These are phyloP conservation scores for Himantopus leucocephalus DNA, from an alignment of 2,113 vertebrate species.

Conservation along the genomic window DNA sequence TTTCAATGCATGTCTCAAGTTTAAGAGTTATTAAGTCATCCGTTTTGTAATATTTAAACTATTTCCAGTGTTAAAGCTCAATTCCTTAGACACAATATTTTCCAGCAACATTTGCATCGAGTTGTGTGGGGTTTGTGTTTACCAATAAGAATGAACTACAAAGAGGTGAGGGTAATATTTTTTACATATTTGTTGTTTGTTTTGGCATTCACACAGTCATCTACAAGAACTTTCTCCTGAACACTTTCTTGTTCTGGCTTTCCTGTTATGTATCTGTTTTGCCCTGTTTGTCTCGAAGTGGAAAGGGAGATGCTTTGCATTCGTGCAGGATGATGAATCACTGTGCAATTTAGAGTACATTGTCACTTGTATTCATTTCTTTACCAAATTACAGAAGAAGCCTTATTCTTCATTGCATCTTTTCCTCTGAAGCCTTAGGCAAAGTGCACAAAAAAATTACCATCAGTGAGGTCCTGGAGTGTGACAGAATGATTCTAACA, in stretches of 20 bases:
- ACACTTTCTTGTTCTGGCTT: background rate
- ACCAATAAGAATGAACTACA: background rate
- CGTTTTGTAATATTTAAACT: background rate
- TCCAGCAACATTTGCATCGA: background rate
- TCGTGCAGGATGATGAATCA: background rate
- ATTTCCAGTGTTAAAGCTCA: background rate
- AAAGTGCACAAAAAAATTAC: background rate
- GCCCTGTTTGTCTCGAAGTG: background rate
- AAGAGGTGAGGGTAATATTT: background rate
- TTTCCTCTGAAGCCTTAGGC: background rate
- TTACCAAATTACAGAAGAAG: background rate
- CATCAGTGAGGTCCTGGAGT: background rate
- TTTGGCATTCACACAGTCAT: background rate
- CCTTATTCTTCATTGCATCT: background rate
- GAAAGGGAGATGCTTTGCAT: background rate
- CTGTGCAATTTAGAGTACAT: background rate
- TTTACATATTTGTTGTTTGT: background rate
- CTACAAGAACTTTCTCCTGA: background rate
- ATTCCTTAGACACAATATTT: background rate
- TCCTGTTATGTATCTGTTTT: background rate
- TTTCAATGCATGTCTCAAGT: background rate
- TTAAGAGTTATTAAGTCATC: background rate
- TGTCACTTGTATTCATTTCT: background rate
- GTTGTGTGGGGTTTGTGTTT: background rate
- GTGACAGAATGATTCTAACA: background rate